Conservation (phyloP, 2,888 invertebrate species). For the Agrochola circellaris region DNA sequence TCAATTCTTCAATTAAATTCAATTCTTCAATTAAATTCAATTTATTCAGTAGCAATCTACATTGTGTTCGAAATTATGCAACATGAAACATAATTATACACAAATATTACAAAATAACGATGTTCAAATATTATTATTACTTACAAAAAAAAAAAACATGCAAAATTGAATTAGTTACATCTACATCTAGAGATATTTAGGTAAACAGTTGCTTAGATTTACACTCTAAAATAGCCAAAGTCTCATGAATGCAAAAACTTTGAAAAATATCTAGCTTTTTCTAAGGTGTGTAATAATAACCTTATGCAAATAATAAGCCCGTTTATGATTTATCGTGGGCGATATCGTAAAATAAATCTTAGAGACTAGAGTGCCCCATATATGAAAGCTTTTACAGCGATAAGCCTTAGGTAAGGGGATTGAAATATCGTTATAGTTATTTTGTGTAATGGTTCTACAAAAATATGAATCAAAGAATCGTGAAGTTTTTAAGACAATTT, state of each 20-base stretch:
- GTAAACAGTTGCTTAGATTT: background rate
- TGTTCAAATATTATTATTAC: no score
- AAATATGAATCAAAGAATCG: background rate
- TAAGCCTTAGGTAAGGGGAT: slow-evolving; percentile 22
- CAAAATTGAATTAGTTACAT: no score
- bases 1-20: no score
- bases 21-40: no score
- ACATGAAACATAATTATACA: no score
- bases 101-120: no score
- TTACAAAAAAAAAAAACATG: no score
- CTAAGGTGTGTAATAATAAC: slow-evolving; percentile 18
- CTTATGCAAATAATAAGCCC: slow-evolving; percentile 45
- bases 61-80: no score
- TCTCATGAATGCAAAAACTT: background rate
- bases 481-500: background rate
- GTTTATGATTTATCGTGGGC: slow-evolving; percentile 42
- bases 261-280: slow-evolving; percentile 8
- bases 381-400: slow-evolving; percentile 8
- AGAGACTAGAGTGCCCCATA: slow-evolving; percentile 22
- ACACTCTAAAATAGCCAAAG: background rate
- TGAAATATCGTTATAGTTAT: slow-evolving; percentile 25
- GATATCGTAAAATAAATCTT: slow-evolving; percentile 51
- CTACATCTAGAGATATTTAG: background rate
- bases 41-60: no score
- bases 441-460: background rate